phyloP scores from a whole-genome alignment of 2,113 vertebrate genomes.

The Tretioscincus oriximinensis region DNA sequence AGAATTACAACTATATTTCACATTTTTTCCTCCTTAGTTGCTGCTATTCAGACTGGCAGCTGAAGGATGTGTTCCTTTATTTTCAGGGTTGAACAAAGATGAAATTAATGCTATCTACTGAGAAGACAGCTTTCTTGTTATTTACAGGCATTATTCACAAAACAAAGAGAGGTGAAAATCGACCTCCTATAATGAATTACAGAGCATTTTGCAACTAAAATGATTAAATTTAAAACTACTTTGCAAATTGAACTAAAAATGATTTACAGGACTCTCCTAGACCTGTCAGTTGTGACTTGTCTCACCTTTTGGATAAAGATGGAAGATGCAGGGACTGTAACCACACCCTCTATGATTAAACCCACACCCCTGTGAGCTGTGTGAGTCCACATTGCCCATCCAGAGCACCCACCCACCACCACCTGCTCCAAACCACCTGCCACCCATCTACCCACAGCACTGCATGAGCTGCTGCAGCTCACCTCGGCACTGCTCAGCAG shows the following conservation, averaged over 20 bases:
- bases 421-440: no score
- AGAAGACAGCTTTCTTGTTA: conserved; percentile 34
- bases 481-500: no score
- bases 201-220: neutral
- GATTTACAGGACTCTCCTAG: neutral
- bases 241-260: neutral
- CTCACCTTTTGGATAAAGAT: no score
- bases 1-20: conserved; percentile 31
- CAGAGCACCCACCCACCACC: no score
- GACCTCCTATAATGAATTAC: neutral
- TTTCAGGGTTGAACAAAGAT: conserved; percentile 18
- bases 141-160: conserved; percentile 29
- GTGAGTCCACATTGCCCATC: no score
- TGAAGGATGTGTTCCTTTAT: conserved; percentile 20
- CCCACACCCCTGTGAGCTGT: no score
- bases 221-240: neutral
- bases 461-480: no score
- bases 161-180: conserved; percentile 18
- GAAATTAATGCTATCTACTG: conserved; percentile 25
- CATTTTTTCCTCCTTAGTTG: conserved; percentile 15
- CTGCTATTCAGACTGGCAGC: neutral
- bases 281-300: no score
- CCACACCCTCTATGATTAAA: no score
- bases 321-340: no score
- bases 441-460: no score